Evolutionary conservation across 2,113 vertebrate genomes (phyloP).

Genomic region (Brachirus orientalis): DNA sequence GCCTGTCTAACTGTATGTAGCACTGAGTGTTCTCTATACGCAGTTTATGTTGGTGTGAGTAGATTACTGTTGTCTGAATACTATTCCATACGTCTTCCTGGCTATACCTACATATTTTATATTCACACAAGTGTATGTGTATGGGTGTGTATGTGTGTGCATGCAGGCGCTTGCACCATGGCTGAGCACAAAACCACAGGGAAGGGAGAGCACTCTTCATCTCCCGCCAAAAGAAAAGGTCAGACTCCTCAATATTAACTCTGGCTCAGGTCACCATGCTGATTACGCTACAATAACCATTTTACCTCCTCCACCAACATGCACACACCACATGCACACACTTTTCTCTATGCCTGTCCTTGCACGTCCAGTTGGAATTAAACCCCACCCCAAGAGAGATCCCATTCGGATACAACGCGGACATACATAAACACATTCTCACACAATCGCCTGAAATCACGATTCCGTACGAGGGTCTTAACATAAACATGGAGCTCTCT

Average conservation of each 20-base stretch:
- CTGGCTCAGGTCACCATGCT: conserved; percentile 69
- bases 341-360: conserved; percentile 33
- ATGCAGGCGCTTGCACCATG: too few relatives aligned
- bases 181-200: conserved; percentile 54
- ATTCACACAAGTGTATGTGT: background rate
- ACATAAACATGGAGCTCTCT: conserved; percentile 69
- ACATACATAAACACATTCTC: conserved; percentile 78
- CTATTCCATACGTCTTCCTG: too few relatives aligned
- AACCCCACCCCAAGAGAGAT: conserved; percentile 57
- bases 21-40: too few relatives aligned
- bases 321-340: conserved; percentile 36
- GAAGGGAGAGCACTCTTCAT: conserved; percentile 51
- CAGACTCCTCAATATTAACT: conserved; percentile 77
- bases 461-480: conserved; percentile 71
- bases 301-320: conserved; percentile 55
- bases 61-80: too few relatives aligned
- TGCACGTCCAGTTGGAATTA: conserved; percentile 75
- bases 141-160: background rate
- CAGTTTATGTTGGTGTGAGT: background rate
- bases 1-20: too few relatives aligned
- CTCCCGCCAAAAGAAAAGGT: conserved; percentile 71
- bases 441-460: conserved; percentile 60
- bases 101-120: background rate
- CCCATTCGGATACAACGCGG: conserved; percentile 65
- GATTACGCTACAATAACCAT: conserved; percentile 78